Percentiles rank a stretch among this genome's conserved stretches.
These are phyloP conservation scores for Meandrusa payeni DNA, from an alignment of 2,888 invertebrate genomes.

Conservation along the genomic window DNA sequence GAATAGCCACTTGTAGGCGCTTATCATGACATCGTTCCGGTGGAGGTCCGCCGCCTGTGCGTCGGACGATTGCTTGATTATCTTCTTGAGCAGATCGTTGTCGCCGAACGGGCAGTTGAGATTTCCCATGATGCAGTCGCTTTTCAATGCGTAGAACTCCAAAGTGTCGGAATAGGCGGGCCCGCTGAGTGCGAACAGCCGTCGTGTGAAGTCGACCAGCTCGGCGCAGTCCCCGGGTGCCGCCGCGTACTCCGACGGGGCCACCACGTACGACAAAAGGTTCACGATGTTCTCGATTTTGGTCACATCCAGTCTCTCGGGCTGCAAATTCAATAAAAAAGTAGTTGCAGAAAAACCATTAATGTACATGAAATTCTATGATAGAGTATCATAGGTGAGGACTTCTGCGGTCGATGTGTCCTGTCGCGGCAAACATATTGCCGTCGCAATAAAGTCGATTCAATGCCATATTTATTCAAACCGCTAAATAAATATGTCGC, in stretches of 20 bases:
- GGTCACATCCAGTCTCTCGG: conserved; percentile 32
- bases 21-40: conserved; percentile 34
- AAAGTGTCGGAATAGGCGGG: conserved; percentile 14
- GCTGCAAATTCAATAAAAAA: conserved; percentile 39
- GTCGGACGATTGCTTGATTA: conserved; percentile 31
- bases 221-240: conserved; percentile 18
- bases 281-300: conserved; percentile 44
- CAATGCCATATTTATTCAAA: too few relatives aligned
- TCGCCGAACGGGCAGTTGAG: conserved; percentile 50
- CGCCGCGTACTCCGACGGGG: conserved; percentile 9
- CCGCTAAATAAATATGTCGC: too few relatives aligned
- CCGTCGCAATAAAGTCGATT: too few relatives aligned
- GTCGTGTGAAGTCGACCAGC: conserved; percentile 29
- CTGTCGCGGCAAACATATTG: too few relatives aligned
- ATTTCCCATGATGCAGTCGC: conserved; percentile 39
- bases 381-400: too few relatives aligned
- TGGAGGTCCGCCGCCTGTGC: conserved; percentile 32
- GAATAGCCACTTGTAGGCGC: conserved; percentile 37
- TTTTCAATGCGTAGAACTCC: conserved; percentile 38
- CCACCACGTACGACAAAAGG: conserved; percentile 36
- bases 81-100: conserved; percentile 31
- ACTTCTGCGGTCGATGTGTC: too few relatives aligned
- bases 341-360: too few relatives aligned
- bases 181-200: conserved; percentile 26
- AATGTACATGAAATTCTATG: too few relatives aligned